Evolutionary conservation across 2,113 vertebrate species (phyloP), one percentile per base, ranked within the genome.

Genomic region (Copsychus sechellarum): DNA sequence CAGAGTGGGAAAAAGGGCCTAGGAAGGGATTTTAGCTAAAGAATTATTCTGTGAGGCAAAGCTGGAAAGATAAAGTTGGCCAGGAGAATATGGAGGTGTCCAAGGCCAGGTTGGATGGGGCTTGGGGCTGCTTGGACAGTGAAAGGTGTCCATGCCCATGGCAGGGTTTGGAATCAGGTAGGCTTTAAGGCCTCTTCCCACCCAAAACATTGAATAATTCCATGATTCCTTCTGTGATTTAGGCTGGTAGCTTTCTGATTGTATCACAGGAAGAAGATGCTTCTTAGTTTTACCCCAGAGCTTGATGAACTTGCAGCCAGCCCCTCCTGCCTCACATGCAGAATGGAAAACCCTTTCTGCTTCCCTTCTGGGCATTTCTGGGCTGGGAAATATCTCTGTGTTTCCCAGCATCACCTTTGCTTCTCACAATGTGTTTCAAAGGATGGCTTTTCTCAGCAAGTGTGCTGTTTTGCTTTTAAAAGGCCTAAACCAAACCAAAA

Each of bases 261-360:
- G 29, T 61, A 15, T 45, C 0, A 23, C 0, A 4, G 56, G 48
- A 65, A n/a, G 18, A 56, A 86, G 73, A 72, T 6, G 2, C 12
- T 69, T 5, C 33, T 29, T 17, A n/a, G 3, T 80, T 90, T 86
- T 14, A 56, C 11, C 5, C 22, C 61, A 45, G 18, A 61, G 11
- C 25, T 76, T 25, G 36, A 33, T n/a, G 14, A 76, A 24, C 7
- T 31, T 48, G 20, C 6, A 34, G 23, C 24, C 42, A 31, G 14
- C 7, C 6, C 5, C 8, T 70, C 16, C 20, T 71, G 38, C 23
- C 12, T 11, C 24, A 2, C 6, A 0, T 5, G 8, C 0, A 0
- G 11, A 2, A 18, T 14, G 71, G 31, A 56, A 76, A 67, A 25
- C 5, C 4, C 13, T 36, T 76, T 67, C 29, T 12, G 2, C 17